Evolutionary conservation across 2,888 invertebrate species (phyloP), one percentile per base, ranked within the genome.

Genomic region (Julus scandinavius): DNA sequence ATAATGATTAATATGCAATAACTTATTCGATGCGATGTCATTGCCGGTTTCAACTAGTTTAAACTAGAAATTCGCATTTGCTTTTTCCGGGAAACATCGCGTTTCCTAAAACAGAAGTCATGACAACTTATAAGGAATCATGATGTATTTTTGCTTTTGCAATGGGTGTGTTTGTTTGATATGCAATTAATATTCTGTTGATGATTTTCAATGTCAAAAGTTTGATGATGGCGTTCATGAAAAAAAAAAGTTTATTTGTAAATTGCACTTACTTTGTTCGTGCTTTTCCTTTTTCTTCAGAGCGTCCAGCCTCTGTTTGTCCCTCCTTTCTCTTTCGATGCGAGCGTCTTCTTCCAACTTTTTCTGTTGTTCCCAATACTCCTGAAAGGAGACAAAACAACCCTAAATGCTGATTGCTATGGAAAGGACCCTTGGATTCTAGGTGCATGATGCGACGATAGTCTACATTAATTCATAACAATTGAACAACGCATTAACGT

Each of bases 251-350:
- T 80, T 38, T 2, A 38, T 11, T 80, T 20, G 9, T 40, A 29
- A 29, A 29, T 29, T 29, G 7, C 4, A 90, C 92, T 91, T 90
- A 93, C 98, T 98, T 93, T 97, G 97, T 92, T 98, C 97, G 92
- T 96, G 96, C 92, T 97, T 97, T 93, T 98, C 97, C 92, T 98
- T 98, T 93, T 97, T 97, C 92, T 96, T 95, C 91, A 98, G 94
- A 90, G 96, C 96, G 91, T 97, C 97, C 90, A 96, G 94, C 91
- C 96, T 94, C 92, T 97, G 97, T 90, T 97, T 94, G 92, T 97
- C 96, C 91, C 95, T 94, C 89, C 95, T 93, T 92, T 96, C 95
- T 91, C 96, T 94, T 92, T 96, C 96, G 89, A 92, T 90, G 89
- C 92, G 91, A 89, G 92, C 92, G 92, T 96, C 96, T 92, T 96